A percentile compares a stretch with the other conserved stretches of the same genome.
phyloP scores from a whole-genome alignment of 1,140 invertebrate species.

The Pseudomyrmex gracilis region DNA sequence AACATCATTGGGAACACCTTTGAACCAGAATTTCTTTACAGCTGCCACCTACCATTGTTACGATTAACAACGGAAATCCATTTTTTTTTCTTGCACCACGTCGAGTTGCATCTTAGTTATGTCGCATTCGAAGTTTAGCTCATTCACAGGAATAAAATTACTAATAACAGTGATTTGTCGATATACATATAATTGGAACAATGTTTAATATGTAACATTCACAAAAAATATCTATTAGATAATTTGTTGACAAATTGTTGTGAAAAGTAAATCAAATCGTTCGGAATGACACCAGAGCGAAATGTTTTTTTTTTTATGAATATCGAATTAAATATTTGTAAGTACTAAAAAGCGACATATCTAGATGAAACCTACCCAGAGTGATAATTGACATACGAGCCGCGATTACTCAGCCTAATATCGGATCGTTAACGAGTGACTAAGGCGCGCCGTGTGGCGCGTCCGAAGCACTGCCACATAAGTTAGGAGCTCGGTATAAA shows the following conservation, averaged over 20 bases:
- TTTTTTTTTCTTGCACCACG: slow-evolving; percentile 65
- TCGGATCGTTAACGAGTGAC: slow-evolving; percentile 74
- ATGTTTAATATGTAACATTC: background rate
- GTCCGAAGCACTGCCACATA: slow-evolving; percentile 77
- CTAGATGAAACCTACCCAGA: slow-evolving; percentile 73
- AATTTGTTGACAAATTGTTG: background rate
- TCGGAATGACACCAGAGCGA: background rate
- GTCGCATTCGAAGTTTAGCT: slow-evolving; percentile 54
- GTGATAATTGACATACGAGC: slow-evolving; percentile 76
- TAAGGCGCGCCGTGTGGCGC: slow-evolving; percentile 64
- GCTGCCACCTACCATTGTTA: slow-evolving; percentile 77
- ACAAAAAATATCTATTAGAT: slow-evolving; percentile 15
- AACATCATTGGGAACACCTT: slow-evolving; percentile 82
- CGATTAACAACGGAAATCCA: slow-evolving; percentile 69
- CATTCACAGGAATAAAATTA: slow-evolving; percentile 3
- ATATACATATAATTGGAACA: background rate
- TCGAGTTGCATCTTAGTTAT: slow-evolving; percentile 72
- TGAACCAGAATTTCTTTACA: slow-evolving; percentile 74
- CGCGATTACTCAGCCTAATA: slow-evolving; percentile 73
- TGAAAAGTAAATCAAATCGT: slow-evolving; percentile 1
- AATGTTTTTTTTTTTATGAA: background rate
- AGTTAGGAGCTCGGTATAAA: slow-evolving; percentile 83
- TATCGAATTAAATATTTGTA: slow-evolving; percentile 9
- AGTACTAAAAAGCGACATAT: slow-evolving; percentile 66
- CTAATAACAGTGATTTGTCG: background rate